Conservation (phyloP, 2,888 invertebrate species). For the Acleris emargana region DNA sequence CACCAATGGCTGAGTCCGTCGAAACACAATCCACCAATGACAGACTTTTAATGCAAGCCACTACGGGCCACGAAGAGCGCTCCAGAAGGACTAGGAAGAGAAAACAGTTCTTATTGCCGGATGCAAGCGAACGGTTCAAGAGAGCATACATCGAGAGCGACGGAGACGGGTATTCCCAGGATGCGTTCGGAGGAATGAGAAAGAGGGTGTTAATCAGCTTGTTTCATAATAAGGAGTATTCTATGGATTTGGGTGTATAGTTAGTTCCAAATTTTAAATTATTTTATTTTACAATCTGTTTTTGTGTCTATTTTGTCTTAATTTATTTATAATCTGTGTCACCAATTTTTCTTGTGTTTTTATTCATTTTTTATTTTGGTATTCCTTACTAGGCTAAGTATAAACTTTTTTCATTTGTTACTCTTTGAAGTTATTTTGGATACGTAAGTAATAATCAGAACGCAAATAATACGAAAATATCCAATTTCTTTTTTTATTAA, state of each 20-base stretch:
- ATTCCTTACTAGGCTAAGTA: no score
- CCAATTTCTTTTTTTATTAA: no score
- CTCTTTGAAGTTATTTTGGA: no score
- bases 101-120: conserved; percentile 59
- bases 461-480: no score
- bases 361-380: no score
- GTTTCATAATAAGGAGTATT: conserved; percentile 70
- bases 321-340: no score
- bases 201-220: conserved; percentile 64
- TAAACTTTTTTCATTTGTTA: no score
- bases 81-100: conserved; percentile 58
- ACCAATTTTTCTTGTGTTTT: no score
- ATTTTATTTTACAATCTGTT: no score
- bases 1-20: conserved; percentile 53
- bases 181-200: conserved; percentile 58
- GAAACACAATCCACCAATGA: conserved; percentile 42
- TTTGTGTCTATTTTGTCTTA: no score
- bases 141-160: conserved; percentile 66
- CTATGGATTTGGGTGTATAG: conserved; percentile 58
- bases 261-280: conserved; percentile 21
- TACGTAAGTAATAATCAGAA: no score
- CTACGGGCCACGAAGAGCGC: conserved; percentile 44
- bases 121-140: conserved; percentile 60
- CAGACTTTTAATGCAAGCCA: conserved; percentile 36
- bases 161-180: conserved; percentile 58